A percentile compares a stretch with the other conserved stretches of the same genome.
Conservation (phyloP, 2,888 invertebrate genomes). For the Cynaeus angustus region DNA sequence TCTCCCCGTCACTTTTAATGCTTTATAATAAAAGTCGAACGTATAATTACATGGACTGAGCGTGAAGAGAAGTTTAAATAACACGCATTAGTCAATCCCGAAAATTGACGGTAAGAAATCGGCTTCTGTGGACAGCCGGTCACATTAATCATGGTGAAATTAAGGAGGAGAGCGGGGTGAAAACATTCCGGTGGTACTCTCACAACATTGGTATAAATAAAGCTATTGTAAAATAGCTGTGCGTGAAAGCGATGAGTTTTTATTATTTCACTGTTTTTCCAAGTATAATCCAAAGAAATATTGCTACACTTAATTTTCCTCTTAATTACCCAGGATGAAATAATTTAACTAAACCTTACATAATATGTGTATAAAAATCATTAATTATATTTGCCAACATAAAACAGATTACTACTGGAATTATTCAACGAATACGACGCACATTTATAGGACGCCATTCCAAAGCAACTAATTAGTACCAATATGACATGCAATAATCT, state of each 20-base stretch:
- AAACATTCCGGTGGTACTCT: constrained; percentile 3
- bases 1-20: constrained; percentile 26
- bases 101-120: constrained; percentile 53
- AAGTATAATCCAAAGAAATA: neutral
- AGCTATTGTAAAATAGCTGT: too few species aligned
- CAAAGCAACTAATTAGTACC: constrained; percentile 40
- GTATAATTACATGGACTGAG: constrained; percentile 42
- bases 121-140: constrained; percentile 52
- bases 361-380: neutral
- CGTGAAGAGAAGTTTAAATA: constrained; percentile 51
- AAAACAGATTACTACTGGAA: constrained; percentile 5
- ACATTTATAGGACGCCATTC: constrained; percentile 45
- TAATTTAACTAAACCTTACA: too few species aligned
- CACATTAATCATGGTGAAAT: constrained; percentile 52
- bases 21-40: constrained; percentile 27
- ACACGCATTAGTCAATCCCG: constrained; percentile 52
- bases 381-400: neutral
- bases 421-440: constrained; percentile 30
- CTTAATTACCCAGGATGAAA: neutral
- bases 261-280: too few species aligned
- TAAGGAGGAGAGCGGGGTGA: constrained; percentile 40
- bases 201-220: neutral
- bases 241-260: too few species aligned
- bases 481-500: constrained; percentile 49
- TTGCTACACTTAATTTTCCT: neutral